Base-by-base conservation (phyloP, 2,797 vertebrate genomes). In the Anniella stebbinsi region DNA sequence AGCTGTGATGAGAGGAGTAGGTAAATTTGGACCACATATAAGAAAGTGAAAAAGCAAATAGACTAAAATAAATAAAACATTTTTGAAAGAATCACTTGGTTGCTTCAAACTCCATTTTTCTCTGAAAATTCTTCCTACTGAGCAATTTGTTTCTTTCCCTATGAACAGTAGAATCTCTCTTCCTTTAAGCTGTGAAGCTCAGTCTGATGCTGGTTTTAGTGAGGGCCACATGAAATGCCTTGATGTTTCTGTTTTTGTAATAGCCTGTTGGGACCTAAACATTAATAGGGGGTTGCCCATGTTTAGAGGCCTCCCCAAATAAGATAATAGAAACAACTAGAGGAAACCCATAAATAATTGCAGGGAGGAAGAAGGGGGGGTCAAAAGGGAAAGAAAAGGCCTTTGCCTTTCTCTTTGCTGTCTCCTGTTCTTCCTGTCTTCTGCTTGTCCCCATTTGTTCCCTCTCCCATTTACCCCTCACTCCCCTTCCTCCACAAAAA, bases 181-280 rank as follows among this genome's bases (percentile, higher is more conserved):
- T 88, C 28, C 80, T 92, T 93, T 45, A 91, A 63, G 36, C 30
- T 89, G 72, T 91, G 83, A 90, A 87, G 90, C 28, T 69, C 73
- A 36, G 5, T 8, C 17, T 33, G 88, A 84, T 45, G 63, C 85
- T 70, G 86, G 87, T 78, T 41, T 48, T 70, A 86, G 38, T 51
- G 91, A 77, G n/a, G 45, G 45, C 13, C 15, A 73, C 57, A 90
- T 81, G 48, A 86, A 77, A 80, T 92, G 76, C 8, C 48, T 25
- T 21, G 25, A 12, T n/a, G 33, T 36, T 17, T 13, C 17, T n/a
- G 70, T 72, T 72, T 30, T 1, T 72, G 67, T 69, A 69, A 28
- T 11, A 69, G 67, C 13, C 28, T 86, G 13, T 57, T 70, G 25
- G 57, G 80, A 45, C 80, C 63, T 21, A 45, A 54, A 85, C 0